Base-by-base conservation (phyloP, 1,140 invertebrate species). In the Trypoxylus dichotomus region DNA sequence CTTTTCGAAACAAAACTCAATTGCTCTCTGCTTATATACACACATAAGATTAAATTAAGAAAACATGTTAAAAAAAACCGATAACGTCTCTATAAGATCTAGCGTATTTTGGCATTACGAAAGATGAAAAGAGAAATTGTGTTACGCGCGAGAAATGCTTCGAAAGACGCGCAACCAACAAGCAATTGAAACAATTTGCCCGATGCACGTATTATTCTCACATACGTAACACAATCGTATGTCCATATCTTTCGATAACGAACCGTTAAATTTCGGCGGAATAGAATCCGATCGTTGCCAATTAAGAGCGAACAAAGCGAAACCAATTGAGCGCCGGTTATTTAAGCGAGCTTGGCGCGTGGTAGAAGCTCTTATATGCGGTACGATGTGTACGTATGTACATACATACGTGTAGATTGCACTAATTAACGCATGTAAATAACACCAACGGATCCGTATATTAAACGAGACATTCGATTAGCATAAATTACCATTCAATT, bases 351-450 rank as follows among this genome's bases (percentile, higher is more conserved):
- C 15, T 43, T 15, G 13, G 19, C 32, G 32, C 32, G 0, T 37
- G 32, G 1, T 37, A 37, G 32, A 37, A 37, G 10, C 32, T 5
- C 0, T 5, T 37, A 37, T 37, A 0, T 37, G 32, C n/a, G n/a
- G n/a, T n/a, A n/a, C n/a, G n/a, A n/a, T 37, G 10, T 37, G 32
- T 37, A 8, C 32, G 32, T 37, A 8, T 37, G 32, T 8, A 5
- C 2, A 8, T 37, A 37, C 5, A 37, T 37, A n/a, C n/a, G n/a
- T n/a, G n/a, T n/a, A n/a, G n/a, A n/a, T n/a, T n/a, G 15, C 15
- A 54, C 47, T 54, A 54, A 54, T 54, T 54, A 54, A 54, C 47
- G 47, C 47, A 54, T 54, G 47, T 54, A 54, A 54, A 54, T 19
- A 54, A 54, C 47, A 15, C 47, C 47, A 54, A 54, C 47, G 47